A percentile compares a stretch with the other conserved stretches of the same genome.
Conservation (phyloP, 2,113 vertebrate species). For the Myrmecobius fasciatus region DNA sequence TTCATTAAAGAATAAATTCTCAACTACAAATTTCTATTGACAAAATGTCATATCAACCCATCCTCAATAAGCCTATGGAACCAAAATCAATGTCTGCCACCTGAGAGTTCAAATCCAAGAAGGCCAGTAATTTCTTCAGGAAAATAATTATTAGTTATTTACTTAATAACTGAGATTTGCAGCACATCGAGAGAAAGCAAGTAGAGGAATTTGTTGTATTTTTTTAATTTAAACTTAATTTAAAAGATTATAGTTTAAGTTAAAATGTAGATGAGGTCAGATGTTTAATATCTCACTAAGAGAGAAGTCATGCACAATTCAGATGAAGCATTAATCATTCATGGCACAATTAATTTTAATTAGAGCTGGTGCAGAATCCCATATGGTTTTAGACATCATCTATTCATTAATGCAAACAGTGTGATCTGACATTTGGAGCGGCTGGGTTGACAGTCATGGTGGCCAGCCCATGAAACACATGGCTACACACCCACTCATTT, state of each 20-base stretch:
- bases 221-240: slow-evolving; percentile 46
- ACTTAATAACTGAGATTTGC: slow-evolving; percentile 54
- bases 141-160: slow-evolving; percentile 47
- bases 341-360: slow-evolving; percentile 79
- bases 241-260: slow-evolving; percentile 38
- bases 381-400: slow-evolving; percentile 69
- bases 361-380: slow-evolving; percentile 65
- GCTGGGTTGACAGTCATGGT: slow-evolving; percentile 47
- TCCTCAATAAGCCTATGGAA: not conserved
- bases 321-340: slow-evolving; percentile 75
- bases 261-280: slow-evolving; percentile 40
- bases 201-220: slow-evolving; percentile 59
- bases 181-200: slow-evolving; percentile 53
- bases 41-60: not conserved
- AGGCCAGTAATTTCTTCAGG: slow-evolving; percentile 23
- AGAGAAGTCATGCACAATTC: slow-evolving; percentile 57
- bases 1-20: not conserved
- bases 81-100: not conserved
- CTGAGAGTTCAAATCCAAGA: not conserved
- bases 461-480: slow-evolving; percentile 45
- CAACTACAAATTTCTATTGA: not conserved
- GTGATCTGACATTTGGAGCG: slow-evolving; percentile 37
- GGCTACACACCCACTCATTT: slow-evolving; percentile 61
- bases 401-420: slow-evolving; percentile 63
- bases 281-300: slow-evolving; percentile 49